These are phyloP conservation scores for Caenorhabditis sp. DNA, from an alignment of 2,888 invertebrate genomes.

Conservation along the genomic window DNA sequence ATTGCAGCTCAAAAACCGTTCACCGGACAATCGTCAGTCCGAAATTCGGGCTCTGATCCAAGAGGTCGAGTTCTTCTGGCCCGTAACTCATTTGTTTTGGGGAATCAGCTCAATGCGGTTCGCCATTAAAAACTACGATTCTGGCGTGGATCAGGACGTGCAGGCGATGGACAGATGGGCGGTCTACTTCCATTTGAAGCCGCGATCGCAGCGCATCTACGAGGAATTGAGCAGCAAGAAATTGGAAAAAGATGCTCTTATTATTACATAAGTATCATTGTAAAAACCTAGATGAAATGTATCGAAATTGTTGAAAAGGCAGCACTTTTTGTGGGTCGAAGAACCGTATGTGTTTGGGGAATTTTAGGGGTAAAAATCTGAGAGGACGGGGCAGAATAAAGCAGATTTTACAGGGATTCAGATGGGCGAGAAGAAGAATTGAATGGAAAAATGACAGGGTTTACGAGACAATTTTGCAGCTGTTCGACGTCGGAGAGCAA, in stretches of 20 bases:
- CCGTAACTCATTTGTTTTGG: constrained; percentile 34
- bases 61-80: constrained; percentile 33
- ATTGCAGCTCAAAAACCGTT: constrained; percentile 28
- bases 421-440: background rate
- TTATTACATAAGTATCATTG: background rate
- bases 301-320: constrained; percentile 19
- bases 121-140: constrained; percentile 12
- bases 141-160: constrained; percentile 32
- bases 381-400: constrained; percentile 1
- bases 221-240: constrained; percentile 15
- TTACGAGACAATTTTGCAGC: constrained; percentile 69
- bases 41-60: constrained; percentile 6
- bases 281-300: background rate
- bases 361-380: constrained; percentile 13
- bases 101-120: constrained; percentile 10
- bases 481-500: constrained; percentile 75
- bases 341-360: constrained; percentile 40
- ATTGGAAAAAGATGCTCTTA: no score
- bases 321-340: constrained; percentile 11
- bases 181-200: constrained; percentile 30
- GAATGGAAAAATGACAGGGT: background rate
- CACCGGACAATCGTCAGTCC: background rate
- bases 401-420: background rate
- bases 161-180: constrained; percentile 14
- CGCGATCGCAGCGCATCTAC: constrained; percentile 18